Percentiles rank a stretch among this genome's conserved stretches.
phyloP scores from a whole-genome alignment of 2,888 invertebrate genomes.

The Papilio elwesi region DNA sequence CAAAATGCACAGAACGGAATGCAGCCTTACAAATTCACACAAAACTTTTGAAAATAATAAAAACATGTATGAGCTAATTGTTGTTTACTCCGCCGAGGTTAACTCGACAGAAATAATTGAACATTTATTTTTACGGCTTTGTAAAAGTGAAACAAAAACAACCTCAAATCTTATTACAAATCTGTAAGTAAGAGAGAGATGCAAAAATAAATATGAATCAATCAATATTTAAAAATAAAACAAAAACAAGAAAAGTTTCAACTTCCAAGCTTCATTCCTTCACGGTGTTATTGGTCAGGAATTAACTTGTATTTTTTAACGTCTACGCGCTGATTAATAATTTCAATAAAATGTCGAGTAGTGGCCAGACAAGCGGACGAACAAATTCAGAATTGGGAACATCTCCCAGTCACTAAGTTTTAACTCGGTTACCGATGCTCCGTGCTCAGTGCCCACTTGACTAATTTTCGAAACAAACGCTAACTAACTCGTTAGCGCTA shows the following conservation, averaged over 20 bases:
- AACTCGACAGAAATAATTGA: background rate
- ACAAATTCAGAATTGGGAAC: slow-evolving; percentile 36
- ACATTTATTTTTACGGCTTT: background rate
- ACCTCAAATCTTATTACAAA: too few relatives aligned
- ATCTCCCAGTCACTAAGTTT: slow-evolving; percentile 37
- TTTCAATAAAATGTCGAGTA: too few relatives aligned
- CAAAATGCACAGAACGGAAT: slow-evolving; percentile 6
- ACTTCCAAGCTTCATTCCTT: too few relatives aligned
- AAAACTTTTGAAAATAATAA: slow-evolving; percentile 19
- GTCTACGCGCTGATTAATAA: too few relatives aligned
- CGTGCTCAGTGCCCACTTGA: slow-evolving; percentile 31
- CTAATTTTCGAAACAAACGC: slow-evolving; percentile 31
- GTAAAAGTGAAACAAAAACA: too few relatives aligned
- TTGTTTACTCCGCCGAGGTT: background rate
- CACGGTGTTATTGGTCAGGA: too few relatives aligned
- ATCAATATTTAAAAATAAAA: too few relatives aligned
- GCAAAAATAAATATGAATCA: too few relatives aligned
- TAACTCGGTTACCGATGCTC: slow-evolving; percentile 41
- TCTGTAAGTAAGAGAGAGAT: too few relatives aligned
- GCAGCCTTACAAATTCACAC: slow-evolving; percentile 25
- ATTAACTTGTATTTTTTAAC: too few relatives aligned
- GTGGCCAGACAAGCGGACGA: slow-evolving; percentile 13
- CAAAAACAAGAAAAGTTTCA: too few relatives aligned
- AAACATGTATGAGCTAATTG: slow-evolving; percentile 4
- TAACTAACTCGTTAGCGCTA: slow-evolving; percentile 25